These are phyloP conservation scores for Lerista edwardsae DNA, from an alignment of 2,797 vertebrate genomes.

Conservation along the genomic window DNA sequence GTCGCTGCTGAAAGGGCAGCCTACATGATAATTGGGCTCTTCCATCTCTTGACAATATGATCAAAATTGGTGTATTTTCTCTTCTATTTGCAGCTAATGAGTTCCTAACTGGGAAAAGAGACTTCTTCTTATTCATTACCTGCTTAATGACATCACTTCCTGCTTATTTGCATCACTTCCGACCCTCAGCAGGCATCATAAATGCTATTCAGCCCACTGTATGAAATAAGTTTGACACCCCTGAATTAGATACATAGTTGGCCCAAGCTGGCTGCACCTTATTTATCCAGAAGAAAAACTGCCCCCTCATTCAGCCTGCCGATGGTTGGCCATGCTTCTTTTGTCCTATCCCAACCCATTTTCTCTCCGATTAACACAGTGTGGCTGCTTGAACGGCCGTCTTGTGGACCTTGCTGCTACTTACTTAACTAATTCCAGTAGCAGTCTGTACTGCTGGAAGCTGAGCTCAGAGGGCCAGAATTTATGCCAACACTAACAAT, in stretches of 20 bases:
- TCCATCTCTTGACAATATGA: too few relatives aligned
- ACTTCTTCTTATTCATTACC: too few relatives aligned
- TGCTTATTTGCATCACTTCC: too few relatives aligned
- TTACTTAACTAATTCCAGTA: neutral
- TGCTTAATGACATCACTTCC: too few relatives aligned
- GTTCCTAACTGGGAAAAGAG: too few relatives aligned
- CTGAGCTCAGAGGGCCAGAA: neutral
- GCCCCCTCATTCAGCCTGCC: neutral
- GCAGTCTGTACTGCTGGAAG: neutral
- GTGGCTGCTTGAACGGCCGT: neutral
- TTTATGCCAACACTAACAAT: conserved; percentile 15
- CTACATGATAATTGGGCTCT: too few relatives aligned
- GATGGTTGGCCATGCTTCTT: neutral
- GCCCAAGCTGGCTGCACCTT: neutral
- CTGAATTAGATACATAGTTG: neutral
- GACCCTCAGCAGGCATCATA: too few relatives aligned
- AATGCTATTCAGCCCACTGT: too few relatives aligned
- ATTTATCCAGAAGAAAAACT: neutral
- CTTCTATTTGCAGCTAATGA: too few relatives aligned
- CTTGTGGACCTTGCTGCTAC: neutral
- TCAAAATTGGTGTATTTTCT: too few relatives aligned
- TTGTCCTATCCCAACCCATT: neutral
- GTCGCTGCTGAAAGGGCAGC: too few relatives aligned
- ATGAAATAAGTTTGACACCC: too few relatives aligned
- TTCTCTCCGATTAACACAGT: neutral